Conservation (phyloP, 2,797 vertebrate genomes). For the Psittacula derbiana region DNA sequence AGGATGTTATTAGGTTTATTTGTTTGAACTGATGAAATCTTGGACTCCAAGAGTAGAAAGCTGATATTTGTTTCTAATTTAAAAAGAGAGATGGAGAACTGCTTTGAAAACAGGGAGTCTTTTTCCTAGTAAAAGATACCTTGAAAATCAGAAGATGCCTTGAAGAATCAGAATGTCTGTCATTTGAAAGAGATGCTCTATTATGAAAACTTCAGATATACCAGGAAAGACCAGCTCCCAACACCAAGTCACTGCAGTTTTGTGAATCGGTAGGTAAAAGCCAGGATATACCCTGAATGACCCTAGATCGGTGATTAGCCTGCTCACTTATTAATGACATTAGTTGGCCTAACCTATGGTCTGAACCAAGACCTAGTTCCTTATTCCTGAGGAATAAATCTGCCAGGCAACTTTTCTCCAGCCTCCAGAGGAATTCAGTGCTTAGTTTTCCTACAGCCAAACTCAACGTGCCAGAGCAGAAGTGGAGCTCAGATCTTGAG, state of each 20-base stretch:
- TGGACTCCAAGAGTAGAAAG: background rate
- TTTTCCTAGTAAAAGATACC: background rate
- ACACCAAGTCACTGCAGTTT: background rate
- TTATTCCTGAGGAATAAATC: background rate
- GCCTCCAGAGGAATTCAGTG: background rate
- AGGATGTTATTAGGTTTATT: constrained; percentile 12
- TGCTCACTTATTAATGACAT: background rate
- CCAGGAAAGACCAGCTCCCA: background rate
- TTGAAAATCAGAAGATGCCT: background rate
- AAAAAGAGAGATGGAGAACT: background rate
- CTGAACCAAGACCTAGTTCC: background rate
- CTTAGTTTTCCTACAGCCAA: background rate
- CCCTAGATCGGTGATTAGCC: background rate
- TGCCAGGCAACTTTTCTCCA: background rate
- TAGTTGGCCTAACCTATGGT: background rate
- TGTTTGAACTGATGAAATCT: constrained; percentile 33
- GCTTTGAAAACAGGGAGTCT: background rate
- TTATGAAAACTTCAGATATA: background rate
- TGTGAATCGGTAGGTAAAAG: background rate
- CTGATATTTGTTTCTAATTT: background rate
- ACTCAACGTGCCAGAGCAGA: background rate
- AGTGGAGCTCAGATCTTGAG: background rate
- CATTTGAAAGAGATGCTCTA: background rate
- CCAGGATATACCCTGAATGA: background rate
- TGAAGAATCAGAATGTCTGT: background rate